Evolutionary conservation across 1,140 invertebrate species (phyloP), one percentile per base, ranked within the genome.

Genomic region (Lerema accius): DNA sequence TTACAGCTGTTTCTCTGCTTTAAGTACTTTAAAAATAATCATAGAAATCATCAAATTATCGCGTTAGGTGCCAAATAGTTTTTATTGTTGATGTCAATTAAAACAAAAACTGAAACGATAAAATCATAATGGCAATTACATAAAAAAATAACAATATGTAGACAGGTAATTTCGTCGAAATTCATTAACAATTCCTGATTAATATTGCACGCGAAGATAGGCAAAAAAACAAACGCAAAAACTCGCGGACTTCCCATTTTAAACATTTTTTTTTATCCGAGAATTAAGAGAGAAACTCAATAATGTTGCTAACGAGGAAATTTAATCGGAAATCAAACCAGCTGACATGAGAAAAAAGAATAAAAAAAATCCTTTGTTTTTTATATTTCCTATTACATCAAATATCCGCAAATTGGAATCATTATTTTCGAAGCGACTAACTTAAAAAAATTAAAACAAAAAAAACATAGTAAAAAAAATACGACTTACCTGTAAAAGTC

Each of bases 401-500:
- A n/a, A n/a, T n/a, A n/a, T n/a, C n/a, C n/a, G n/a, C n/a, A n/a
- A n/a, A n/a, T n/a, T n/a, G n/a, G n/a, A n/a, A n/a, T n/a, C n/a
- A n/a, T n/a, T n/a, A n/a, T n/a, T n/a, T n/a, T n/a, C n/a, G n/a
- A n/a, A n/a, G n/a, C n/a, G n/a, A n/a, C n/a, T n/a, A n/a, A n/a
- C n/a, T n/a, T n/a, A n/a, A n/a, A n/a, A n/a, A n/a, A 53, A 53
- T 53, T 13, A 19, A 1, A 43, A 37, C 19, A 50, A 32, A 32
- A 10, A 39, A 49, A 28, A 58, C 14, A 14, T 45, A 56, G 55
- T 46, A 46, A 23, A 63, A 58, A 48, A 65, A 45, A 63, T 51
- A 14, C n/a, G 56, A 69, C 69, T 26, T 73, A 78, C 72, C 72
- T 78, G 23, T 55, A 48, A 65, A 4, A 32, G 23, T 28, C 42